Evolutionary conservation across 2,797 vertebrate genomes (phyloP).

Genomic region (Sebastes oblongus): DNA sequence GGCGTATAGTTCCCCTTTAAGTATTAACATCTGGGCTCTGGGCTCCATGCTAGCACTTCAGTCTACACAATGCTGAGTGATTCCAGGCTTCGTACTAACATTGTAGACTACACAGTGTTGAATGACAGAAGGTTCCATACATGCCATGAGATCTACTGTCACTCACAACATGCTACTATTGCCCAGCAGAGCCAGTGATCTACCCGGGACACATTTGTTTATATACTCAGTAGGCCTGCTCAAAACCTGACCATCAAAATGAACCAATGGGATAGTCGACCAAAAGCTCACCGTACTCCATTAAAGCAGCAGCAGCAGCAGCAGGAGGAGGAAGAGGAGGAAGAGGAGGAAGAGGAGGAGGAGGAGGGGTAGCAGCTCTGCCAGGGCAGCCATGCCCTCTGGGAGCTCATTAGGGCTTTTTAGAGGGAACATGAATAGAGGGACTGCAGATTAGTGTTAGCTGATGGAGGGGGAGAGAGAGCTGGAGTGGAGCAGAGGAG

Average conservation of each 20-base stretch:
- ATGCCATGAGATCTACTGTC: not conserved
- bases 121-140: not conserved
- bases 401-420: slow-evolving; percentile 73
- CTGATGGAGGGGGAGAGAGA: slow-evolving; percentile 35
- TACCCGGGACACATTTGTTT: no score
- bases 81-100: not conserved
- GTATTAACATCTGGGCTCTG: not conserved
- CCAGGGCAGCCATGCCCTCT: slow-evolving; percentile 50
- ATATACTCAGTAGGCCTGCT: not conserved
- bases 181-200: not conserved
- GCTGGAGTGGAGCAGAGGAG: slow-evolving; percentile 34
- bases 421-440: slow-evolving; percentile 59
- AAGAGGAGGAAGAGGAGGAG: not conserved
- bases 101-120: not conserved
- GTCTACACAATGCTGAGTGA: not conserved
- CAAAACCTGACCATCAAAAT: not conserved
- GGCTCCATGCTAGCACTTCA: not conserved
- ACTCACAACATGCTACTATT: not conserved
- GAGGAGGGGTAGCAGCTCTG: slow-evolving; percentile 29
- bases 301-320: slow-evolving; percentile 10
- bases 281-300: not conserved
- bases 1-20: no score
- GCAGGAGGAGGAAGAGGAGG: not conserved
- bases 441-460: slow-evolving; percentile 55
- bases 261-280: not conserved